phyloP scores from a whole-genome alignment of 2,888 invertebrate species.

The Platycheirus albimanus region DNA sequence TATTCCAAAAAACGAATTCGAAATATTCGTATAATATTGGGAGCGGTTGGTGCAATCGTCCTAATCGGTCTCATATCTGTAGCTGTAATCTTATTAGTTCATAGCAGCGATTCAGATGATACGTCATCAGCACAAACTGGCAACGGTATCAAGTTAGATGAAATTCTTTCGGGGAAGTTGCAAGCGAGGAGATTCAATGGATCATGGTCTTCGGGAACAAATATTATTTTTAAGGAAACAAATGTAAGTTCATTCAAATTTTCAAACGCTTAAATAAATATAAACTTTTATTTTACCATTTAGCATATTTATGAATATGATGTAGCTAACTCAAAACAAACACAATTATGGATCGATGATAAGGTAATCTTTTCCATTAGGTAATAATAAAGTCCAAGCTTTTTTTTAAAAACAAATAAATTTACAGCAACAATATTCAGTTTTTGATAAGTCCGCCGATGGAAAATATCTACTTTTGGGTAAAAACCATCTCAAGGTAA shows the following conservation, averaged over 20 bases:
- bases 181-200: conserved; percentile 89
- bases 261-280: neutral
- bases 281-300: conserved; percentile 3
- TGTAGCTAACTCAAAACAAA: conserved; percentile 75
- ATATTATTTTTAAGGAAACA: conserved; percentile 86
- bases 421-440: conserved; percentile 78
- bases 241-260: conserved; percentile 75
- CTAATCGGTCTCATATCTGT: conserved; percentile 85
- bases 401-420: neutral
- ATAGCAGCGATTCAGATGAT: conserved; percentile 76
- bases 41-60: conserved; percentile 84
- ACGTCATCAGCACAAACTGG: conserved; percentile 63
- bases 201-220: conserved; percentile 89
- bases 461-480: conserved; percentile 86
- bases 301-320: conserved; percentile 79
- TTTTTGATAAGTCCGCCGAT: conserved; percentile 86
- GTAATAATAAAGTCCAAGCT: neutral
- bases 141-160: conserved; percentile 86
- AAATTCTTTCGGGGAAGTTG: conserved; percentile 88
- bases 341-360: conserved; percentile 76
- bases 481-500: conserved; percentile 86
- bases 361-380: conserved; percentile 65
- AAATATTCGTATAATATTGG: conserved; percentile 84
- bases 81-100: conserved; percentile 85
- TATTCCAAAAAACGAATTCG: conserved; percentile 84